Evolutionary conservation across 2,113 vertebrate genomes (phyloP), one percentile per base, ranked within the genome.

Genomic region (Notothenia rossii): DNA sequence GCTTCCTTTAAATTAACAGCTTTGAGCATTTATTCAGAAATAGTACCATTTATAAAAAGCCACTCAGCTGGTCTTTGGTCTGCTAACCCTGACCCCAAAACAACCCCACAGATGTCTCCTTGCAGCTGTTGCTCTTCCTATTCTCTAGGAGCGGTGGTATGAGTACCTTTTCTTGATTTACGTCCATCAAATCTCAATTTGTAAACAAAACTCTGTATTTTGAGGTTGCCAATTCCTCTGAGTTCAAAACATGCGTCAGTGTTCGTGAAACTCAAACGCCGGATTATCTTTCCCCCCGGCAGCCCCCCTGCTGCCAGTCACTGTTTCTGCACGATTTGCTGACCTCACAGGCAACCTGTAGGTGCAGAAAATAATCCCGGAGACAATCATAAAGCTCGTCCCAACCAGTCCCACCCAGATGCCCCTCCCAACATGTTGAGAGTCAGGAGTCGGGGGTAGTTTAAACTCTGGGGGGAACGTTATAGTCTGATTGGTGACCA

Each of bases 401-500:
- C 94, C 94, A 20, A 94, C 50, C 18, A 94, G 36, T 0, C 96
- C 96, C 0, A 95, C 36, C 0, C 64, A 22, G 49, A 95, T 84
- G 7, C 94, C 94, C 1, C 50, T 8, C 1, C 97, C 96, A 0
- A 85, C 60, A 4, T 90, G 68, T 80, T 97, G 96, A 0, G 14
- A 76, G 0, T 5, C 7, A 0, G 96, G 96, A 1, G 90, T 91
- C 10, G 54, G 62, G 1, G 96, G 96, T 77, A 97, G 71, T 18
- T 84, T 70, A 63, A 94, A 96, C 7, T 90, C 85, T 0, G 87
- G 72, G 0, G 96, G 95, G 82, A 97, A 97, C 10, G 1, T 2
- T 53, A 96, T 95, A 70, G 90, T 93, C 76, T 88, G 88, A 83
- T 96, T 96, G 72, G 70, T 93, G 58, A 91, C 66, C 75, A 95